A percentile compares a stretch with the other conserved stretches of the same genome.
Evolutionary conservation across 2,888 invertebrate species (phyloP).

Genomic region (Melanostoma scalare): DNA sequence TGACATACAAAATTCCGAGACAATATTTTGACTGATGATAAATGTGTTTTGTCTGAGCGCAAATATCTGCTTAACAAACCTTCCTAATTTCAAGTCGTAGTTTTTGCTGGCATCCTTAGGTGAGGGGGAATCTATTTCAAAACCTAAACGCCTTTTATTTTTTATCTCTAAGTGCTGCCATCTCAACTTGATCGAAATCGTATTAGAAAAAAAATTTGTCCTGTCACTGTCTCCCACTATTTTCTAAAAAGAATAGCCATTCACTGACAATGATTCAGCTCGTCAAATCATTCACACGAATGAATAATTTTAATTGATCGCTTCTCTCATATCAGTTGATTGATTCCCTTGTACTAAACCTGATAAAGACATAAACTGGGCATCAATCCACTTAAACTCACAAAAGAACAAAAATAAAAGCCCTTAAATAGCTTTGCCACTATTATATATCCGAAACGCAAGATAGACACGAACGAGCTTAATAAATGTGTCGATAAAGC

Average conservation of each 20-base stretch:
- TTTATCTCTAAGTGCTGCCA: background rate
- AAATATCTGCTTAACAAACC: too few species aligned
- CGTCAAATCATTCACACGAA: slow-evolving; percentile 23
- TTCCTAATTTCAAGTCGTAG: too few species aligned
- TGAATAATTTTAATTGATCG: slow-evolving; percentile 47
- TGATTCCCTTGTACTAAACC: slow-evolving; percentile 32
- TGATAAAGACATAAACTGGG: slow-evolving; percentile 47
- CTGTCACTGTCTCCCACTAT: too few species aligned
- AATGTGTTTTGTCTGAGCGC: too few species aligned
- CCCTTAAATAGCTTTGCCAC: slow-evolving; percentile 15
- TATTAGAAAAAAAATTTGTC: too few species aligned
- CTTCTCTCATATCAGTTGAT: slow-evolving; percentile 31
- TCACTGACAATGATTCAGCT: slow-evolving; percentile 21
- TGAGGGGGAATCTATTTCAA: background rate
- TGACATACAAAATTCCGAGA: too few species aligned
- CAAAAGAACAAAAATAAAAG: slow-evolving; percentile 5
- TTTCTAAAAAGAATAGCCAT: too few species aligned
- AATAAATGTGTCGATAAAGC: slow-evolving; percentile 63
- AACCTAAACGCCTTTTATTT: background rate
- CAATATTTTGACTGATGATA: too few species aligned
- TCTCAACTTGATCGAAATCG: too few species aligned
- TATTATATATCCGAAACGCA: slow-evolving; percentile 27
- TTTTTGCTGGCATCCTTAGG: background rate
- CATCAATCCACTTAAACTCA: slow-evolving; percentile 42
- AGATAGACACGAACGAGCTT: slow-evolving; percentile 47